phyloP scores from a whole-genome alignment of 2,888 invertebrate species.

The Pollenia labialis region DNA sequence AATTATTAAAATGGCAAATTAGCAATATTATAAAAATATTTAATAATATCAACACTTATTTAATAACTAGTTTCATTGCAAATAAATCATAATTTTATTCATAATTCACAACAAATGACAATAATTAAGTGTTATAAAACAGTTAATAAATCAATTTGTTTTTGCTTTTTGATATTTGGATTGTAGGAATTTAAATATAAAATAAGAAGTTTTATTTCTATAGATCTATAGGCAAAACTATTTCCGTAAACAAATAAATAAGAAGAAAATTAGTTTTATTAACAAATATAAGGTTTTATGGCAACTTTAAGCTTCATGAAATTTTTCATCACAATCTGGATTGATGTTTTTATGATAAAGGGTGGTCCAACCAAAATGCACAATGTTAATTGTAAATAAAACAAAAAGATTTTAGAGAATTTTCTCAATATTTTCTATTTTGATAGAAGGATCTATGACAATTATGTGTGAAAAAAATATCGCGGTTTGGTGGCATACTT shows the following conservation, averaged over 20 bases:
- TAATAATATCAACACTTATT: constrained; percentile 52
- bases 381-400: no score
- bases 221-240: not conserved
- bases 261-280: no score
- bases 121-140: constrained; percentile 58
- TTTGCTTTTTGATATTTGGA: not conserved
- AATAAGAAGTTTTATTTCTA: not conserved
- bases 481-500: no score
- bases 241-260: constrained; percentile 42
- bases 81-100: constrained; percentile 62
- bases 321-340: no score
- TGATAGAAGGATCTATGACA: no score
- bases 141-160: constrained; percentile 40
- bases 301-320: no score
- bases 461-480: no score
- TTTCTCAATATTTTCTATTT: no score
- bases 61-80: constrained; percentile 35
- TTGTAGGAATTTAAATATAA: not conserved
- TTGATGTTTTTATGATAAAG: no score
- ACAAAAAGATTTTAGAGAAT: no score
- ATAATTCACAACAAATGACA: constrained; percentile 53
- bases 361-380: no score
- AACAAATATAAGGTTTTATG: no score
- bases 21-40: constrained; percentile 32
- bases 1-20: constrained; percentile 43